Conservation (phyloP, 2,888 invertebrate species). For the Sinhomidia bicolor region DNA sequence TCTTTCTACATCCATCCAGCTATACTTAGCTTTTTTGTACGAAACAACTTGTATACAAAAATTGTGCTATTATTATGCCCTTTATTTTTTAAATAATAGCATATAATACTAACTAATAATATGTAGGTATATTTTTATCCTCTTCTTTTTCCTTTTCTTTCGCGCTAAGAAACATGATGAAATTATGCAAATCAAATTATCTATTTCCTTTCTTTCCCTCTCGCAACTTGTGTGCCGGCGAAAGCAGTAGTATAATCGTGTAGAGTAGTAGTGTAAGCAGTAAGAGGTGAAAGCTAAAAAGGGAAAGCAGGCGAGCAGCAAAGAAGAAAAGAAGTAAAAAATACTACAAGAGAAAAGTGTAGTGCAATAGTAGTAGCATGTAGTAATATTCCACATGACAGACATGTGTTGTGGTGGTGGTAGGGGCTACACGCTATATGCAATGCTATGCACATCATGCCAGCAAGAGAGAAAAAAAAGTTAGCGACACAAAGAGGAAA, state of each 20-base stretch:
- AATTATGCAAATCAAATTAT: constrained; percentile 77
- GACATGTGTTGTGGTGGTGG: constrained; percentile 14
- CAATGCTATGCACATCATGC: neutral
- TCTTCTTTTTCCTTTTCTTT: constrained; percentile 46
- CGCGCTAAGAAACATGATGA: constrained; percentile 73
- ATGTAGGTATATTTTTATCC: too few species aligned
- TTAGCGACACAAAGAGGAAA: too few species aligned
- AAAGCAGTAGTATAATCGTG: too few species aligned
- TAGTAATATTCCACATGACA: neutral
- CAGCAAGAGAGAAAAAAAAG: constrained; percentile 3
- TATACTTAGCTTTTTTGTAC: too few species aligned
- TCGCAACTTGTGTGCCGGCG: neutral
- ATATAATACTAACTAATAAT: too few species aligned
- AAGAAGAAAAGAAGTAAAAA: neutral
- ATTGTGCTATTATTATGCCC: too few species aligned
- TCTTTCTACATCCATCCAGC: too few species aligned
- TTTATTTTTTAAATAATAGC: too few species aligned
- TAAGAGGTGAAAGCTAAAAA: neutral
- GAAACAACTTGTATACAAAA: too few species aligned
- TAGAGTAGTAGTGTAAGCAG: too few species aligned
- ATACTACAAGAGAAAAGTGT: neutral
- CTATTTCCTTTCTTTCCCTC: constrained; percentile 71
- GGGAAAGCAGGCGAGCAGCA: neutral
- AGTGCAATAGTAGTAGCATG: neutral
- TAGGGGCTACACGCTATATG: neutral